Conservation (phyloP, 2,113 vertebrate genomes). For the Delphinapterus leucas region DNA sequence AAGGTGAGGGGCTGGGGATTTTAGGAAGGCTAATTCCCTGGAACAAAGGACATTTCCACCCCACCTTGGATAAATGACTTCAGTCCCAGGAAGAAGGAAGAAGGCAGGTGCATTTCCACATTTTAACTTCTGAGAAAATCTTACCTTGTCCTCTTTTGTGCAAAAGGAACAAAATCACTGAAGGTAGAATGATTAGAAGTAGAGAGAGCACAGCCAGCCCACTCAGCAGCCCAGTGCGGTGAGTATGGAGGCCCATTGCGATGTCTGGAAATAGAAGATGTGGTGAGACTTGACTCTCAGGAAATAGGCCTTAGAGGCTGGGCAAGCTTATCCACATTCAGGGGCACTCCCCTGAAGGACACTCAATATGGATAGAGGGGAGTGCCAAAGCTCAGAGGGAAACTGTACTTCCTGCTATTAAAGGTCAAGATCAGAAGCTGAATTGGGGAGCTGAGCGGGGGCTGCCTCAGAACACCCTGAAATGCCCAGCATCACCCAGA, state of each 20-base stretch:
- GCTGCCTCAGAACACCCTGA: background rate
- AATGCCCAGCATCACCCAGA: background rate
- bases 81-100: background rate
- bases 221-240: background rate
- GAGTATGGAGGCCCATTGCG: rapidly evolving
- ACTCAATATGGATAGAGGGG: no score
- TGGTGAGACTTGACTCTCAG: background rate
- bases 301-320: background rate
- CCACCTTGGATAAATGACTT: background rate
- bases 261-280: constrained; percentile 27
- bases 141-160: constrained; percentile 6
- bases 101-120: background rate
- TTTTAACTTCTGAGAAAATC: background rate
- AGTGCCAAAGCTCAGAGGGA: background rate
- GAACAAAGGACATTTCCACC: background rate
- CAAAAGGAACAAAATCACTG: background rate
- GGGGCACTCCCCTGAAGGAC: background rate
- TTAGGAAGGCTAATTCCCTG: background rate
- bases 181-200: background rate
- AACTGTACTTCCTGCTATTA: background rate
- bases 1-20: background rate
- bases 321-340: background rate
- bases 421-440: background rate
- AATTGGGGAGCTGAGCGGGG: background rate
- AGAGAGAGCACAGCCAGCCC: background rate